Conservation (phyloP, 2,888 invertebrate species). For the Metallyticus violacea region DNA sequence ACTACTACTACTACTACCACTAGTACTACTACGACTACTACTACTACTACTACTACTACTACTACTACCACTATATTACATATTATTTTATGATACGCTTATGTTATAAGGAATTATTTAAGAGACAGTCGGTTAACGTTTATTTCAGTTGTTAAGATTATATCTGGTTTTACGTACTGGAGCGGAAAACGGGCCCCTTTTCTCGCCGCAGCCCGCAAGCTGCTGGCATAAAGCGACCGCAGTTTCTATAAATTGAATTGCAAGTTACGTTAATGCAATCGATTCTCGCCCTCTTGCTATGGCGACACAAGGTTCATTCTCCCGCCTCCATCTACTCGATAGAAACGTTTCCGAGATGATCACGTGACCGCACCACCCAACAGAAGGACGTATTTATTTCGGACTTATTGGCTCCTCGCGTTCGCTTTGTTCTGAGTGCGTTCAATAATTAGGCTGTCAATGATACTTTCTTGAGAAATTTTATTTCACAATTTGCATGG, state of each 20-base stretch:
- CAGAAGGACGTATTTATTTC: background rate
- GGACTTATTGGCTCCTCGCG: background rate
- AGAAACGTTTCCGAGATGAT: background rate
- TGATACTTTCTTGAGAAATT: no score
- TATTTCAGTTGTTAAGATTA: no score
- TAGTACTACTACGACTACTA: no score
- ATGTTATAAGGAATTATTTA: no score
- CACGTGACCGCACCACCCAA: background rate
- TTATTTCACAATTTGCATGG: no score
- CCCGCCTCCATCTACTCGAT: background rate
- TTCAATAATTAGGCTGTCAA: no score
- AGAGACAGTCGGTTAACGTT: no score
- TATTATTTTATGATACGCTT: no score
- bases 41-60: no score
- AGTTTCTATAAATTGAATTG: background rate
- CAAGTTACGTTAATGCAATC: background rate
- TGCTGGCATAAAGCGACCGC: background rate
- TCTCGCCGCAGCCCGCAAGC: background rate
- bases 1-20: no score
- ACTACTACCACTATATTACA: no score
- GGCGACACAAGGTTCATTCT: background rate
- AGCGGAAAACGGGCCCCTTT: background rate
- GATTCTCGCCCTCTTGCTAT: background rate
- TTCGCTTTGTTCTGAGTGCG: no score
- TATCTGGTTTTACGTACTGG: background rate